These are phyloP conservation scores for Enteromius fasciolatus DNA, from an alignment of 2,797 vertebrate genomes.

Conservation along the genomic window DNA sequence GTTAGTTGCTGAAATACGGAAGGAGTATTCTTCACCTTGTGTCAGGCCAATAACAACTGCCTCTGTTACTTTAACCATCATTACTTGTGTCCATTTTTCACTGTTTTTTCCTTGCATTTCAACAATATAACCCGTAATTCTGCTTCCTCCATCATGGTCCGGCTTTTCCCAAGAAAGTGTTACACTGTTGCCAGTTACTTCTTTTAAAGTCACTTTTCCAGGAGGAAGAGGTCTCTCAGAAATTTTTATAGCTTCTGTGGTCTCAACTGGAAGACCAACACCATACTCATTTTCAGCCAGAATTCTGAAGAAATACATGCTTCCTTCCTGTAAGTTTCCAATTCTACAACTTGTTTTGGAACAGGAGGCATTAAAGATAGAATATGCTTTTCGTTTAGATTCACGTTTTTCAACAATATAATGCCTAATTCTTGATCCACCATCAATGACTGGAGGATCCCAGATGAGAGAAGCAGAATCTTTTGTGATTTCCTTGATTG, in stretches of 20 bases:
- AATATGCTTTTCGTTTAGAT: constrained; percentile 95
- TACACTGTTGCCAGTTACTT: constrained; percentile 90
- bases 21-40: constrained; percentile 95
- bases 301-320: constrained; percentile 95
- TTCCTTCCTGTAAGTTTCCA: constrained; percentile 91
- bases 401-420: constrained; percentile 98
- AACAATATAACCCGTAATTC: constrained; percentile 94
- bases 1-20: constrained; percentile 93
- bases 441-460: constrained; percentile 95
- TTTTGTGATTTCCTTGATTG: constrained; percentile 92
- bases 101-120: constrained; percentile 98
- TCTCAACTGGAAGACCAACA: constrained; percentile 94
- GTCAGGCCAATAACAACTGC: constrained; percentile 89
- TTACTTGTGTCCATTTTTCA: constrained; percentile 93
- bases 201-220: constrained; percentile 91
- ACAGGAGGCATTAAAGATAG: constrained; percentile 92
- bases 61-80: constrained; percentile 90
- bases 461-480: constrained; percentile 94
- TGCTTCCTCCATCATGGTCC: constrained; percentile 96
- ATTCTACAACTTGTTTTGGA: constrained; percentile 96
- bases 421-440: constrained; percentile 94
- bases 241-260: constrained; percentile 88
- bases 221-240: constrained; percentile 96
- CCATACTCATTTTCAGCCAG: constrained; percentile 98
- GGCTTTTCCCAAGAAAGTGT: constrained; percentile 97